Evolutionary conservation across 2,113 vertebrate genomes (phyloP).

Genomic region (Herpetotheres cachinnans): DNA sequence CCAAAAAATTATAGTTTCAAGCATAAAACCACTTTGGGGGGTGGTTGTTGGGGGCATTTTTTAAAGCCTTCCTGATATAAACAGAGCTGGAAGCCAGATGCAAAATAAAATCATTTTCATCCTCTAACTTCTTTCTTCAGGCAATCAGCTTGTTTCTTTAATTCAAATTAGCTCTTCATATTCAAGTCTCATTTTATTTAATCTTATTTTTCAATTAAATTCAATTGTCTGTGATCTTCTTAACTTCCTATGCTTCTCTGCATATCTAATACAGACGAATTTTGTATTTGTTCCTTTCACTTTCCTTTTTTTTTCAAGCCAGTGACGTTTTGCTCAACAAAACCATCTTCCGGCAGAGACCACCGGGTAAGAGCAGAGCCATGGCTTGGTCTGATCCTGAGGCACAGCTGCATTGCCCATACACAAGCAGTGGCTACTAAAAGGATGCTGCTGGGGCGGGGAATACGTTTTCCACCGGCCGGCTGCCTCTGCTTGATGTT

Average conservation of each 20-base stretch:
- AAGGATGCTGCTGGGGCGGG: background rate
- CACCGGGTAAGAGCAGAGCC: background rate
- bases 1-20: background rate
- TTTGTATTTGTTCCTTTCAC: constrained; percentile 1
- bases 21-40: background rate
- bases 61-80: background rate
- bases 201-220: constrained; percentile 70
- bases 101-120: background rate
- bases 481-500: background rate
- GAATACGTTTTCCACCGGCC: background rate
- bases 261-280: constrained; percentile 6
- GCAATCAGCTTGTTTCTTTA: constrained; percentile 8
- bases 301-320: background rate
- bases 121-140: background rate
- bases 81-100: background rate
- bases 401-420: rapidly evolving
- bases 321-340: background rate
- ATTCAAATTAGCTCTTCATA: constrained; percentile 52
- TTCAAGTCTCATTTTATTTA: constrained; percentile 58
- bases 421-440: background rate
- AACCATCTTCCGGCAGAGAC: background rate
- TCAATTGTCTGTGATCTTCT: constrained; percentile 63
- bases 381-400: background rate
- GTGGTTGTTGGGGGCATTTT: background rate
- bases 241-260: constrained; percentile 26